These are phyloP conservation scores for Epizoanthus illoricatus DNA, from an alignment of 92 coral and sea anemone species.

Conservation along the genomic window DNA sequence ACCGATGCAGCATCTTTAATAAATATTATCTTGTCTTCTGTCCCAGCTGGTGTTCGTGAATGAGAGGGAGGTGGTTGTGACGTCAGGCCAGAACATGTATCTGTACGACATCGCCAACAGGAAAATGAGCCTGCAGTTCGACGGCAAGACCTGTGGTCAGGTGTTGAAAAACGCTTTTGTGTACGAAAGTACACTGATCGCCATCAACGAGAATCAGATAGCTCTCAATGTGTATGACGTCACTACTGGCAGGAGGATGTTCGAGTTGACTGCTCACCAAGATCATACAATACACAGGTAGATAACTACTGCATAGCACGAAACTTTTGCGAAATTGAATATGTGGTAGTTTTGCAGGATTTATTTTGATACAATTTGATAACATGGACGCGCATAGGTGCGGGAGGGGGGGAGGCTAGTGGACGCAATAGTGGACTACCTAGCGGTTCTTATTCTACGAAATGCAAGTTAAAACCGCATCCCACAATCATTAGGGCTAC, in stretches of 20 bases:
- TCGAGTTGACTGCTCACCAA: slow-evolving; percentile 37
- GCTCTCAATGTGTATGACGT: slow-evolving; percentile 59
- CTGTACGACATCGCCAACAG: slow-evolving; percentile 52
- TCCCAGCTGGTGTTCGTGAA: slow-evolving; percentile 44
- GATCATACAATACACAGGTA: slow-evolving; percentile 51
- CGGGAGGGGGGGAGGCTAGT: too few relatives aligned
- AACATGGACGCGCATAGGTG: too few relatives aligned
- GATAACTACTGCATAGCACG: neutral
- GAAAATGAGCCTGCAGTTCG: slow-evolving; percentile 46
- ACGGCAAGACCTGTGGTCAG: slow-evolving; percentile 49
- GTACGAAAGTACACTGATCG: slow-evolving; percentile 40
- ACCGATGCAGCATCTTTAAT: too few relatives aligned
- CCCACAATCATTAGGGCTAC: neutral
- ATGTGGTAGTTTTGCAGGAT: too few relatives aligned
- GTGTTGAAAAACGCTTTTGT: slow-evolving; percentile 49
- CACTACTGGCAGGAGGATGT: slow-evolving; percentile 43
- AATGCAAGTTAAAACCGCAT: neutral
- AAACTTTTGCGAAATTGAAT: neutral
- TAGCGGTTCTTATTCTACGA: too few relatives aligned
- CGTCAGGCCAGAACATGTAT: slow-evolving; percentile 47
- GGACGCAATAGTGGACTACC: too few relatives aligned
- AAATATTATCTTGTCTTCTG: neutral
- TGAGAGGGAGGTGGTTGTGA: slow-evolving; percentile 48
- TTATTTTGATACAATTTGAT: too few relatives aligned
- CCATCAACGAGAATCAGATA: slow-evolving; percentile 45